Conservation (phyloP, 2,888 invertebrate genomes). For the Dynastes maya region DNA sequence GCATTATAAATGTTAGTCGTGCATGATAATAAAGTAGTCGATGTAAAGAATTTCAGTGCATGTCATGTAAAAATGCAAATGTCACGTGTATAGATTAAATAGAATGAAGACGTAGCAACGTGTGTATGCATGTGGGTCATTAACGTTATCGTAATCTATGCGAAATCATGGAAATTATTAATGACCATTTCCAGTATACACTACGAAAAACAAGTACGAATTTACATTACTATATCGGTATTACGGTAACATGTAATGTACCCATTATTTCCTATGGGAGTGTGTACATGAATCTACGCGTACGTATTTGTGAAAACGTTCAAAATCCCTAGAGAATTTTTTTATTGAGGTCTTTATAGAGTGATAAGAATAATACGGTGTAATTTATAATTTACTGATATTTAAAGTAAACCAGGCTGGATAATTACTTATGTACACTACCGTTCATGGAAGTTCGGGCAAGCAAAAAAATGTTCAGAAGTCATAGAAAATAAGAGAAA, state of each 20-base stretch:
- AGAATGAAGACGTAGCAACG: constrained; percentile 30
- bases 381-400: too few species aligned
- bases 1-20: constrained; percentile 18
- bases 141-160: constrained; percentile 31
- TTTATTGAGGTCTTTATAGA: too few species aligned
- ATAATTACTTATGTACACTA: too few species aligned
- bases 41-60: not conserved
- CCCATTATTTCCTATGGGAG: too few species aligned
- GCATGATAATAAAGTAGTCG: not conserved
- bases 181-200: constrained; percentile 14
- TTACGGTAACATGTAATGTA: not conserved
- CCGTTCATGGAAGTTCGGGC: too few species aligned
- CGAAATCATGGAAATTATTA: constrained; percentile 22
- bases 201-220: not conserved
- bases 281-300: too few species aligned
- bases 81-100: constrained; percentile 14
- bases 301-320: too few species aligned
- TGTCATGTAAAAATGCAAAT: constrained; percentile 24
- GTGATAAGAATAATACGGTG: too few species aligned
- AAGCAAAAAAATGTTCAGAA: too few species aligned
- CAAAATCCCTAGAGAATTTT: too few species aligned
- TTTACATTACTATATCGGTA: not conserved
- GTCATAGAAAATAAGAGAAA: too few species aligned
- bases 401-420: too few species aligned
- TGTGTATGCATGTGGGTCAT: constrained; percentile 25